Evolutionary conservation across 2,113 vertebrate genomes (phyloP).

Genomic region (Echinops telfairi): DNA sequence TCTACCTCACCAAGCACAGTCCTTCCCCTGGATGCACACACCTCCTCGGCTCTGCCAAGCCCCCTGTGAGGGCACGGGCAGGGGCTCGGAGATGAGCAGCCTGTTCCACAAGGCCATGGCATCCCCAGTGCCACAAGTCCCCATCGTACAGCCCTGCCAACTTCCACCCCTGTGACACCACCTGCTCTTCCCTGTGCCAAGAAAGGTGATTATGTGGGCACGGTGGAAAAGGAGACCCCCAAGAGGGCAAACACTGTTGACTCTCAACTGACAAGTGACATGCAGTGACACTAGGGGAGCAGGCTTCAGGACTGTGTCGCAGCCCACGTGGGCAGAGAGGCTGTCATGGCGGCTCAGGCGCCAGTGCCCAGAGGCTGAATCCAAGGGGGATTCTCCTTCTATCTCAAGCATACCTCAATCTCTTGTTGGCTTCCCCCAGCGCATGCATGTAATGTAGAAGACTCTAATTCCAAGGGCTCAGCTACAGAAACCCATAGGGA

Average conservation of each 20-base stretch:
- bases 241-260: slow-evolving; percentile 48
- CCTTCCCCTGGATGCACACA: neutral
- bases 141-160: slow-evolving; percentile 3
- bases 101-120: neutral
- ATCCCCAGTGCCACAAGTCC: neutral
- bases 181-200: slow-evolving; percentile 60
- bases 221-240: slow-evolving; percentile 44
- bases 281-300: neutral
- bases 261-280: slow-evolving; percentile 45
- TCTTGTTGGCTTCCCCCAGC: neutral
- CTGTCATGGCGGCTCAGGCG: neutral
- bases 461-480: neutral
- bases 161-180: neutral
- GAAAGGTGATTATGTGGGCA: slow-evolving; percentile 36
- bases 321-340: neutral
- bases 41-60: slow-evolving; percentile 56
- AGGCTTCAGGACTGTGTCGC: neutral
- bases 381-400: neutral
- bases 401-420: neutral
- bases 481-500: neutral
- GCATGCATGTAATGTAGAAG: neutral
- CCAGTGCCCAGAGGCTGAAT: neutral
- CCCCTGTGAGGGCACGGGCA: neutral
- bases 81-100: slow-evolving; percentile 54
- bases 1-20: slow-evolving; percentile 76